Conservation (phyloP, 2,113 vertebrate species). For the Corythornis cristatus region DNA sequence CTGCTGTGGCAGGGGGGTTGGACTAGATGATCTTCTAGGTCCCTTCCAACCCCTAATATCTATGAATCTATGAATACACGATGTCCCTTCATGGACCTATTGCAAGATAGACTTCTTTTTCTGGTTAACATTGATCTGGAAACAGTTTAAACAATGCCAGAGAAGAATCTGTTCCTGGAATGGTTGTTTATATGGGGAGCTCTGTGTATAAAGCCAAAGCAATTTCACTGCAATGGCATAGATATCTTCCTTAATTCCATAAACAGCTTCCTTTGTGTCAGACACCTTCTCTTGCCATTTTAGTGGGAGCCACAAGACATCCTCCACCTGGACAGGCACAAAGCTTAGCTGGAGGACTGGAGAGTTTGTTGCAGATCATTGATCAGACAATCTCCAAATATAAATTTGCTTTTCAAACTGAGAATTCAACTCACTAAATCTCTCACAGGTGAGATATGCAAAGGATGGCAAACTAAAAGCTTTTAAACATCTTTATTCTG, state of each 20-base stretch:
- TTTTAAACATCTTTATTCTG: not conserved
- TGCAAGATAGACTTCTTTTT: not conserved
- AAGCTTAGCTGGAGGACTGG: not conserved
- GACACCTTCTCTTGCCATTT: not conserved
- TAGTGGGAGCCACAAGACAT: not conserved
- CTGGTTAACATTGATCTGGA: not conserved
- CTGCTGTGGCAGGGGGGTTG: too few relatives aligned
- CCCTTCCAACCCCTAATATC: too few relatives aligned
- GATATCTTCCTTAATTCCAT: not conserved
- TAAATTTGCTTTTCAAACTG: not conserved
- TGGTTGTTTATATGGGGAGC: not conserved
- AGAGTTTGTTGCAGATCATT: not conserved
- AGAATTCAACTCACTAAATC: not conserved
- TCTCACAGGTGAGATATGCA: not conserved
- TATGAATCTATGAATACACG: not conserved
- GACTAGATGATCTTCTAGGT: too few relatives aligned
- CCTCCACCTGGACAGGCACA: not conserved
- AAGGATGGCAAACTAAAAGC: not conserved
- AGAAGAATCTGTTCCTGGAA: not conserved
- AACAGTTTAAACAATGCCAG: not conserved
- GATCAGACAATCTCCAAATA: not conserved
- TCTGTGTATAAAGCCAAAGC: not conserved
- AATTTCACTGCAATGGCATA: not conserved
- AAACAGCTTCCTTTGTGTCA: not conserved
- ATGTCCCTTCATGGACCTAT: not conserved